Base-by-base conservation (phyloP, 2,888 invertebrate genomes). In the Exephanes ischioxanthus region DNA sequence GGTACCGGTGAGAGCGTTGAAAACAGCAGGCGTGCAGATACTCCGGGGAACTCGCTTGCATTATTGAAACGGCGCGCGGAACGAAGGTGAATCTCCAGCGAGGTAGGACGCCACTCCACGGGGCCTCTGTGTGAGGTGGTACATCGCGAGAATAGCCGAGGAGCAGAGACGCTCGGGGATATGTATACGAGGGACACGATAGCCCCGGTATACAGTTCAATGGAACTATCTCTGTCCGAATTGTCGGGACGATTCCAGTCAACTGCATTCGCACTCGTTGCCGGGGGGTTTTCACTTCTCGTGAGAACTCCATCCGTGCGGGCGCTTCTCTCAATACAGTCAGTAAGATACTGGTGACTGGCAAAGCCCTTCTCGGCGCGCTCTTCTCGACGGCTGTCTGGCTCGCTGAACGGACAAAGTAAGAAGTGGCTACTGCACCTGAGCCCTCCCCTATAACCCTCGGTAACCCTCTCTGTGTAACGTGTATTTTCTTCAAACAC, bases 11-110 rank as follows among this genome's bases (percentile, higher is more conserved):
- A 22, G 14, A 63, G 61, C 61, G 61, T 30, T 63, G 61, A 63
- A 68, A 68, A 41, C 67, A 22, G 41, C 37, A n/a, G 53, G 51
- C 30, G 51, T n/a, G n/a, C 41, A 22, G 33, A 76, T 30, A 41
- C 77, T 41, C 77, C 41, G 33, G 41, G 55, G 55, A 67, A 26
- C 67, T 30, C 51, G 53, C 16, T 67, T 77, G 67, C 68, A 78
- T 78, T 78, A 78, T 78, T 78, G 67, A 78, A 78, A 58, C 55
- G 67, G 77, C 55, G 73, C 55, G 58, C 26, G 26, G 48, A 75
- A 75, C 61, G 75, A 75, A 63, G 63, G 61, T 51, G 63, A 75
- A 75, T 48, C 61, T 48, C 63, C 14, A 45, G 72, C 72, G 26
- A 45, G 16, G 73, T 14, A 73, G 73, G 26, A 33, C 30, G 26